These are phyloP conservation scores for Anarsia innoxiella DNA, from an alignment of 2,888 invertebrate genomes.

Conservation along the genomic window DNA sequence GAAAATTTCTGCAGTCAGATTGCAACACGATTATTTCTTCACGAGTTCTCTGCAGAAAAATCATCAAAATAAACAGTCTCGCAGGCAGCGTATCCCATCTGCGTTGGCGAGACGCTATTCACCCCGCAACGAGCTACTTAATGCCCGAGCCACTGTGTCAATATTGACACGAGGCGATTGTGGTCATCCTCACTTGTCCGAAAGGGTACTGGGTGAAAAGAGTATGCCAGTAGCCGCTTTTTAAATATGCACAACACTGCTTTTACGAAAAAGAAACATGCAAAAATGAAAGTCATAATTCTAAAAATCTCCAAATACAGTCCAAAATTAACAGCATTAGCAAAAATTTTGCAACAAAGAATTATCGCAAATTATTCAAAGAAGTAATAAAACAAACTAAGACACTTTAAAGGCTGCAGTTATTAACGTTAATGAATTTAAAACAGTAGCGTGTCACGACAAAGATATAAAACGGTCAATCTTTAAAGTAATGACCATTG, in stretches of 20 bases:
- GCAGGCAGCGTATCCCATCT: slow-evolving; percentile 30
- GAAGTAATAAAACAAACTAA: too few species aligned
- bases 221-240: slow-evolving; percentile 10
- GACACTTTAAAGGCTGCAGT: too few species aligned
- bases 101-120: slow-evolving; percentile 50
- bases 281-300: too few species aligned
- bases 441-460: too few species aligned
- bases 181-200: slow-evolving; percentile 63
- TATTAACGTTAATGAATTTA: too few species aligned
- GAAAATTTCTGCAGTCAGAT: not conserved
- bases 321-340: too few species aligned
- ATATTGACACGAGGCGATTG: slow-evolving; percentile 54
- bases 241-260: slow-evolving; percentile 15
- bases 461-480: slow-evolving; percentile 3
- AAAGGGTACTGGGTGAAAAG: slow-evolving; percentile 25
- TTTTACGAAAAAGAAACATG: too few species aligned
- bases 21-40: slow-evolving; percentile 3
- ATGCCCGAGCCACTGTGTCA: slow-evolving; percentile 52
- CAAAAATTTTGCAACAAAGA: too few species aligned
- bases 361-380: too few species aligned
- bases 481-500: slow-evolving; percentile 2
- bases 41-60: slow-evolving; percentile 5
- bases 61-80: slow-evolving; percentile 41
- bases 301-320: too few species aligned
- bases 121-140: slow-evolving; percentile 63